These are phyloP conservation scores for Larimichthys crocea DNA, from an alignment of 2,113 vertebrate species.

Conservation along the genomic window DNA sequence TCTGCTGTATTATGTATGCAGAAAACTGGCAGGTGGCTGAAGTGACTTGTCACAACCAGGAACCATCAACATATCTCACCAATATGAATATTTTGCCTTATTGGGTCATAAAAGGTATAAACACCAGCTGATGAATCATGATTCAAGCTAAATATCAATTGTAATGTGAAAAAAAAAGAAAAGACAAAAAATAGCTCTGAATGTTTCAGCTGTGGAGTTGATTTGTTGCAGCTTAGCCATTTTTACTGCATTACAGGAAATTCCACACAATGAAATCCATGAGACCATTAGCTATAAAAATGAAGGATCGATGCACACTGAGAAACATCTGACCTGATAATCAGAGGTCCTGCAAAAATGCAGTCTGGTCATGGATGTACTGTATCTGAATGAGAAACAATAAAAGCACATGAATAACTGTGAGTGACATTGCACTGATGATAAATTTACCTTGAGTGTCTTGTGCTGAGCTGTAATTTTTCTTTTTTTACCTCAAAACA, in stretches of 20 bases:
- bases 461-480: background rate
- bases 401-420: constrained; percentile 7
- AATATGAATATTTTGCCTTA: constrained; percentile 2
- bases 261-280: constrained; percentile 53
- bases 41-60: background rate
- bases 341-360: constrained; percentile 24
- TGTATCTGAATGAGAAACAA: constrained; percentile 21
- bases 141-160: constrained; percentile 21
- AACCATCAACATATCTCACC: background rate
- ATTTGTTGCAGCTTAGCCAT: constrained; percentile 55
- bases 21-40: constrained; percentile 18
- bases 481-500: background rate
- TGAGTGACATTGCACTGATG: background rate
- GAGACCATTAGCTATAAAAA: constrained; percentile 48
- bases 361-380: constrained; percentile 42
- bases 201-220: constrained; percentile 23
- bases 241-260: constrained; percentile 60
- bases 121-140: background rate
- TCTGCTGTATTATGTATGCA: constrained; percentile 1
- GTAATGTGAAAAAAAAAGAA: constrained; percentile 3
- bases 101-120: background rate
- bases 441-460: background rate
- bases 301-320: constrained; percentile 41
- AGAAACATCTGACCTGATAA: constrained; percentile 45
- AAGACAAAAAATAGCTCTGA: background rate